These are phyloP conservation scores for Galeruca laticollis DNA, from an alignment of 2,888 invertebrate genomes.

Conservation along the genomic window DNA sequence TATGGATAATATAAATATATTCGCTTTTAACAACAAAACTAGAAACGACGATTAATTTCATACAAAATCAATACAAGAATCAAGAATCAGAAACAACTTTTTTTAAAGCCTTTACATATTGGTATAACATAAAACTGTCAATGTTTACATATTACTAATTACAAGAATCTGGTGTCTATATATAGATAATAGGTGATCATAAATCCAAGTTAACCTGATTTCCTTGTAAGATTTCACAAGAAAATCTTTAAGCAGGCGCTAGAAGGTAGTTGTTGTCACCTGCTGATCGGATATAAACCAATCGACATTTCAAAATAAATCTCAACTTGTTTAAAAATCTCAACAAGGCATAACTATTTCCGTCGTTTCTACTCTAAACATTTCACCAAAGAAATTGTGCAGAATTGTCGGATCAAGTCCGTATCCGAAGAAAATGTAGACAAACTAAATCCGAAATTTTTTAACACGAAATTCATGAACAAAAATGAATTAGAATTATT, in stretches of 20 bases:
- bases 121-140: background rate
- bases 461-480: no score
- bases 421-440: background rate
- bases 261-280: constrained; percentile 22
- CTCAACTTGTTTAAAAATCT: constrained; percentile 23
- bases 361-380: constrained; percentile 20
- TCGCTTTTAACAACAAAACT: no score
- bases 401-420: constrained; percentile 7
- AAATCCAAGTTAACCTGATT: constrained; percentile 26
- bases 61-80: no score
- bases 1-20: no score
- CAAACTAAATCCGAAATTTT: background rate
- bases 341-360: constrained; percentile 23
- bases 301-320: constrained; percentile 20
- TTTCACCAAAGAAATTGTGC: constrained; percentile 23
- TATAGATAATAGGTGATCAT: constrained; percentile 16
- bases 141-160: background rate
- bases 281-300: constrained; percentile 31
- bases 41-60: no score
- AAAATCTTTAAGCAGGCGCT: constrained; percentile 18
- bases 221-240: constrained; percentile 23
- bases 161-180: constrained; percentile 11
- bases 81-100: no score
- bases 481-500: background rate
- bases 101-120: no score